A percentile compares a stretch with the other conserved stretches of the same genome.
Evolutionary conservation across 2,888 invertebrate species (phyloP).

Genomic region (Rhingia rostrata): DNA sequence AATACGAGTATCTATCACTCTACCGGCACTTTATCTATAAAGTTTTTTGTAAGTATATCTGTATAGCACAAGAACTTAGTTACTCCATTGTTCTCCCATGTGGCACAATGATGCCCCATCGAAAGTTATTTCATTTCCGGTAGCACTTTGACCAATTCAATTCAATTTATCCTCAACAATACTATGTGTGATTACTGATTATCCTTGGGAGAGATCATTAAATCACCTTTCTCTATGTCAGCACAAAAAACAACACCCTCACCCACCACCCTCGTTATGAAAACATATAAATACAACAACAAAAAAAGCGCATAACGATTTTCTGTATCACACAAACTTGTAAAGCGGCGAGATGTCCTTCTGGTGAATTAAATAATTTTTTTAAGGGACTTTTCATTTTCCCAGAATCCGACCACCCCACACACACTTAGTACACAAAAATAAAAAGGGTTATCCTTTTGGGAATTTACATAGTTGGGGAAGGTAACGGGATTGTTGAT

Average conservation of each 20-base stretch:
- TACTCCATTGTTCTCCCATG: conserved; percentile 48
- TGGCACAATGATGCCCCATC: conserved; percentile 53
- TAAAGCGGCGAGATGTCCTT: background rate
- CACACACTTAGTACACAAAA: too few relatives aligned
- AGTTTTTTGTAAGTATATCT: background rate
- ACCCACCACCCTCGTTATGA: too few relatives aligned
- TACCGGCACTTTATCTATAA: conserved; percentile 34
- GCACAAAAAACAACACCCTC: background rate
- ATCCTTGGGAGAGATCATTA: conserved; percentile 38
- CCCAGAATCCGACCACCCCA: background rate
- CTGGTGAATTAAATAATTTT: conserved; percentile 12
- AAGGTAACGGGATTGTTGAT: conserved; percentile 53
- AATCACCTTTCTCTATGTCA: conserved; percentile 19
- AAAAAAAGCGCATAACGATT: too few relatives aligned
- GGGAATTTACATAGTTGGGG: conserved; percentile 40
- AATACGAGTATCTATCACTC: conserved; percentile 24
- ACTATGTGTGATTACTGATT: conserved; percentile 64
- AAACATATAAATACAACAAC: too few relatives aligned
- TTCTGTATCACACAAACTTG: too few relatives aligned
- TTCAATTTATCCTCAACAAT: conserved; percentile 59
- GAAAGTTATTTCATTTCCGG: conserved; percentile 60
- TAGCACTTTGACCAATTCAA: conserved; percentile 60
- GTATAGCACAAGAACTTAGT: conserved; percentile 35
- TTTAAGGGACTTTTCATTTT: background rate
- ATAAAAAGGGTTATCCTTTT: conserved; percentile 37